Base-by-base conservation (phyloP, 92 coral and sea anemone species). In the Scolanthus callimorphus region DNA sequence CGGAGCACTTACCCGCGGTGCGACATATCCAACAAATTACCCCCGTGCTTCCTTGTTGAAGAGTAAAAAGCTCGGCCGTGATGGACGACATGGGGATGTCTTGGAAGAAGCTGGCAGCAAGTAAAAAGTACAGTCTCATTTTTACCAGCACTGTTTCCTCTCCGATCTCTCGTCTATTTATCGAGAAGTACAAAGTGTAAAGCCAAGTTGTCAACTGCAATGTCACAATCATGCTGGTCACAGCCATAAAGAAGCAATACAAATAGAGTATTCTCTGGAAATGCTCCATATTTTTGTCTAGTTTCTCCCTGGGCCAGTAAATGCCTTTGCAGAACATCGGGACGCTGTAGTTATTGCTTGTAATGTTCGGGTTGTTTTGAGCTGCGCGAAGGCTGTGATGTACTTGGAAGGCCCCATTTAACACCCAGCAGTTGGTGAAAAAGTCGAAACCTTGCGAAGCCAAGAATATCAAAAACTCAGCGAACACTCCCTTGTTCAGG, bases 11-110 rank as follows among this genome's bases (percentile, higher is more conserved):
- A 30, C 89, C 89, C 15, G 85, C 62, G 6, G 71, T 74, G 53
- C 72, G 84, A 27, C 97, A 91, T 8, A 75, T 41, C 85, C 95
- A 88, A 55, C 97, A 91, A 12, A 79, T 70, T 34, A 91, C 54
- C 0, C 97, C 97, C 6, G 70, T 59, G 17, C 49, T 55, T 23
- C 97, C 97, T 39, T 85, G 90, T 31, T 89, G 96, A 15, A 76
- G 29, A 1, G 95, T 71, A 45, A 76, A 91, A 3, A 91, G 77
- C 71, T 88, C 85, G 48, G 95, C 95, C 0, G 97, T 82, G 12
- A 91, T 65, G 2, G 96, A 62, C 20, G 97, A 88, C 22, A 91
- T 71, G 24, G 97, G 97, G n/a, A 91, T 84, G 46, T 91, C 97
- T 49, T 91, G 73, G 55, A 91, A 44, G 17, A 91, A 50, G 56